A percentile compares a stretch with the other conserved stretches of the same genome.
phyloP scores from a whole-genome alignment of 2,113 vertebrate species.

The Prunella himalayana region DNA sequence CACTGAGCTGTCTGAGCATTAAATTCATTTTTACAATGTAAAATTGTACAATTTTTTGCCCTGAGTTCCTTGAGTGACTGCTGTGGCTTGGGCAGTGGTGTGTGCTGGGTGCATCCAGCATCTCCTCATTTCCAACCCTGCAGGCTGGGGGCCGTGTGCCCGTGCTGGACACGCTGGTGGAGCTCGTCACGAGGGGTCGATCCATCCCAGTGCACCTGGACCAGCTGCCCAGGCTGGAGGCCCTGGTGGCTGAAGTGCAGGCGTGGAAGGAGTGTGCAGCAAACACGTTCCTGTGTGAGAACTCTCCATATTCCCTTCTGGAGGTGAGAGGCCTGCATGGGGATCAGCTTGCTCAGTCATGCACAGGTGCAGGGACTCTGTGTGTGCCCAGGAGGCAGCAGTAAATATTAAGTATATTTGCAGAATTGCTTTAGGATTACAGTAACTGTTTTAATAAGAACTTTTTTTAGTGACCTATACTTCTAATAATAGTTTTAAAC shows the following conservation, averaged over 20 bases:
- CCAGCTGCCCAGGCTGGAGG: conserved; percentile 83
- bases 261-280: conserved; percentile 88
- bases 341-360: neutral
- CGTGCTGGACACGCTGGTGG: conserved; percentile 77
- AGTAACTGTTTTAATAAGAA: neutral
- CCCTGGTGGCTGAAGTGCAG: conserved; percentile 82
- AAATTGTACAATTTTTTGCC: neutral
- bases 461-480: neutral
- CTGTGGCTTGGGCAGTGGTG: neutral
- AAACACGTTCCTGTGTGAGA: conserved; percentile 81
- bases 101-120: neutral
- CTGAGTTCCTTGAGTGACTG: neutral
- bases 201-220: conserved; percentile 87
- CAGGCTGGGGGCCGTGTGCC: conserved; percentile 80
- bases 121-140: accelerated
- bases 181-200: conserved; percentile 84
- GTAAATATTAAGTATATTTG: neutral
- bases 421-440: neutral
- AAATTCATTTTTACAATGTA: neutral
- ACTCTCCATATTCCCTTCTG: conserved; percentile 80
- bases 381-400: neutral
- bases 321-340: conserved; percentile 76
- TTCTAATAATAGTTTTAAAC: neutral
- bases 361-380: neutral
- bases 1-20: neutral